Base-by-base conservation (phyloP, 2,888 invertebrate genomes). In the Tillus elongatus region DNA sequence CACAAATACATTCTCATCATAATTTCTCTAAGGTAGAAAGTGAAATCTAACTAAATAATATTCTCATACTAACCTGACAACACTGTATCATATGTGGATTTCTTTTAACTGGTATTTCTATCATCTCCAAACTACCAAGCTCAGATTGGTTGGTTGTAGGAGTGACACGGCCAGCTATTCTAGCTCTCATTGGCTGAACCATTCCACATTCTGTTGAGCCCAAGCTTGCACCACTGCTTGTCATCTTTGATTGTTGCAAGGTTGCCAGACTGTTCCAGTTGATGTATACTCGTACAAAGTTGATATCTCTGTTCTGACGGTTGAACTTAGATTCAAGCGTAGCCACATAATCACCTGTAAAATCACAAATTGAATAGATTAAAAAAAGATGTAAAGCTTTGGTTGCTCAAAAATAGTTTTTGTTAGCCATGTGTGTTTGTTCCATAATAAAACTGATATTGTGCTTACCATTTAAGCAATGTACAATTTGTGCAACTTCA, bases 91-190 rank as follows among this genome's bases (percentile, higher is more conserved):
- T 59, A 39, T 72, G 72, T 0, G 81, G 77, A 33, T 75, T 70
- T 27, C 66, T 58, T 37, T 70, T 72, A 2, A 80, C 61, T 0
- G 82, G 83, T 30, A 85, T 63, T 58, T 84, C 84, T 43, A 85
- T 81, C 68, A 84, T 81, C 61, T 84, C 82, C 35, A 80, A 67
- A 45, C 68, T 72, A 12, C 66, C 65, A 39, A 76, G 70, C 47
- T 75, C 72, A 1, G 74, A 70, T 40, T 78, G 69, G 45, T 74
- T 74, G 6, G 74, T 72, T 33, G 79, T 80, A 0, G 82, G 82
- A 8, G 82, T 83, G 1, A 82, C 82, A 51, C 79, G 68, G 1
- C 82, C 83, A 2, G 84, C 83, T 39, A 84, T 82, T 35, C 84
- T 66, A 11, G 79, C 80, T 39, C 78, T 65, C 71, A 79, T 75